These are phyloP conservation scores for Drosophila silvestris DNA, from an alignment of 2,888 invertebrate genomes.

Conservation along the genomic window DNA sequence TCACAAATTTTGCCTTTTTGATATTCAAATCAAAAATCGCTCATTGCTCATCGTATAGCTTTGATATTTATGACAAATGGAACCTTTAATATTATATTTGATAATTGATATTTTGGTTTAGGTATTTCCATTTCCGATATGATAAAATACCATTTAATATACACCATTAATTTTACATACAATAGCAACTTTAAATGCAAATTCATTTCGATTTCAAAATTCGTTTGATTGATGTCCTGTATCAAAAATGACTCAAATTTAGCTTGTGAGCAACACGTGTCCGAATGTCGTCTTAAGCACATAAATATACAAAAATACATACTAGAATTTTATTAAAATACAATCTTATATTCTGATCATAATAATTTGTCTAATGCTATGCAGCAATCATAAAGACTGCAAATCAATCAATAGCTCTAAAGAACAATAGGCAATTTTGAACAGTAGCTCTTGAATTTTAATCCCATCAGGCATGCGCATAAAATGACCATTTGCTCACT, in stretches of 20 bases:
- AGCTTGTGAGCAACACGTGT: conserved; percentile 28
- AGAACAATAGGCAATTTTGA: conserved; percentile 52
- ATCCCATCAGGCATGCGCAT: conserved; percentile 57
- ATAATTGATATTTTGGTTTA: conserved; percentile 42
- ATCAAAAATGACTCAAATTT: background rate
- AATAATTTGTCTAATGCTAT: conserved; percentile 50
- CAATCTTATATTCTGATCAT: conserved; percentile 38
- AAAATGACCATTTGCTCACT: conserved; percentile 49
- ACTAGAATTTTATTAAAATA: background rate
- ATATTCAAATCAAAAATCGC: conserved; percentile 45
- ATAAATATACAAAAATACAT: background rate
- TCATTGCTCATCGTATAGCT: conserved; percentile 46
- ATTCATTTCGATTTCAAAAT: conserved; percentile 22
- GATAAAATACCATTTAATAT: conserved; percentile 33
- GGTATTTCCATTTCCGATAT: conserved; percentile 55
- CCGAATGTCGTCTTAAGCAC: conserved; percentile 5
- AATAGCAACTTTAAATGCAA: conserved; percentile 43
- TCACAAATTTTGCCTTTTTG: background rate
- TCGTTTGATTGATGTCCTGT: conserved; percentile 47
- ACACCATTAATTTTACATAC: conserved; percentile 52
- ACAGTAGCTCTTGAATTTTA: conserved; percentile 58
- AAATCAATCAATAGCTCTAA: conserved; percentile 57
- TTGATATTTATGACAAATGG: conserved; percentile 53
- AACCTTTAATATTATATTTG: conserved; percentile 47
- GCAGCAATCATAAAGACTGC: conserved; percentile 51